A percentile compares a stretch with the other conserved stretches of the same genome.
Conservation (phyloP, 2,113 vertebrate genomes). For the Sphyrna mokarran region DNA sequence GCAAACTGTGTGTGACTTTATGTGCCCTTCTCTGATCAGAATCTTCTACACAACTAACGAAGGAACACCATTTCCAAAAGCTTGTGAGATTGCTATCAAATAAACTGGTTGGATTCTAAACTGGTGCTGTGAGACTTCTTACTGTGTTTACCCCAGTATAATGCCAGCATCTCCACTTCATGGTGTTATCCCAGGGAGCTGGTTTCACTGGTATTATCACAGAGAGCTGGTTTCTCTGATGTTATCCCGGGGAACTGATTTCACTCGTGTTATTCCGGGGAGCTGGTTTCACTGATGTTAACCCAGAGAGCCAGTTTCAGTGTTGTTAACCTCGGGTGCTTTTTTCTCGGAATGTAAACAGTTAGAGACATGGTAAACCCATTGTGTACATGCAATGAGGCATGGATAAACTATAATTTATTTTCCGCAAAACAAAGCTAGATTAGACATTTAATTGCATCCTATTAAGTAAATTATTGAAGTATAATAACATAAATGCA, state of each 20-base stretch:
- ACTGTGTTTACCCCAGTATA: too few species aligned
- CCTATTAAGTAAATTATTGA: conserved; percentile 23
- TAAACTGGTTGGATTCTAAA: too few species aligned
- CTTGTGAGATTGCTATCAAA: too few species aligned
- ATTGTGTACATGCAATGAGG: not conserved
- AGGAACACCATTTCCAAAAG: too few species aligned
- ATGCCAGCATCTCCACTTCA: too few species aligned
- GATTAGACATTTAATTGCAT: not conserved
- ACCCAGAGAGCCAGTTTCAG: not conserved
- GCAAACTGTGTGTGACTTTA: too few species aligned
- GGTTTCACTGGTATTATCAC: not conserved
- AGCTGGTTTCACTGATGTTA: not conserved
- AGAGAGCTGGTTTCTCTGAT: not conserved
- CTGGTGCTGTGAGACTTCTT: too few species aligned
- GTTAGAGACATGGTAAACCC: not conserved
- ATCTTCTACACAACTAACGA: too few species aligned
- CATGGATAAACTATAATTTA: not conserved
- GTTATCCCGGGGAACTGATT: not conserved
- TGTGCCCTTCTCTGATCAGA: too few species aligned
- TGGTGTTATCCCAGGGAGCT: not conserved
- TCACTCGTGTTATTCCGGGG: not conserved
- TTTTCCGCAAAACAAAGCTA: not conserved
- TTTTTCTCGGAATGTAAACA: not conserved
- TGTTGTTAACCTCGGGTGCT: too few species aligned
- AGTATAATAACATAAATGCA: not conserved